Conservation (phyloP, 2,797 vertebrate genomes). For the Pseudomugil tenellus region DNA sequence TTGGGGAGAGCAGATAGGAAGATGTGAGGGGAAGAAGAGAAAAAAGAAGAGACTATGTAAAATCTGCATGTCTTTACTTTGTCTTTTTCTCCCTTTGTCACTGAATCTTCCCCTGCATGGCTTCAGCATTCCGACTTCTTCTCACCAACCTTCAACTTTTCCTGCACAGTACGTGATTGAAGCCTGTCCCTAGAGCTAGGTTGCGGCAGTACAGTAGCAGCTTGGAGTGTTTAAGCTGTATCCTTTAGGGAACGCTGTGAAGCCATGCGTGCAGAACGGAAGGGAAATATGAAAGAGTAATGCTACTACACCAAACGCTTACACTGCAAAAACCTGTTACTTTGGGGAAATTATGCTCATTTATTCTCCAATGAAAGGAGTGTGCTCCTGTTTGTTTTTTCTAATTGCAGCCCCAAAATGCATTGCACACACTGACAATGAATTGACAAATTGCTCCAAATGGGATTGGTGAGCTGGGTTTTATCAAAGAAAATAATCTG, state of each 20-base stretch:
- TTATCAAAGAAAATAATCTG: conserved; percentile 27
- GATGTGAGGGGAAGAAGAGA: conserved; percentile 28
- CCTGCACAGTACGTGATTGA: conserved; percentile 38
- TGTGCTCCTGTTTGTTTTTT: not conserved
- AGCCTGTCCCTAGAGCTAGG: conserved; percentile 40
- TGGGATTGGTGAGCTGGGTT: conserved; percentile 14
- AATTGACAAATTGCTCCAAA: conserved; percentile 34
- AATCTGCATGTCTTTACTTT: conserved; percentile 15
- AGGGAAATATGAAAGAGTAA: conserved; percentile 23
- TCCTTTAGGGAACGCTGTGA: conserved; percentile 43
- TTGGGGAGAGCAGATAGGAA: conserved; percentile 24
- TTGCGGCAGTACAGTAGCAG: conserved; percentile 50
- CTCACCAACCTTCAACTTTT: conserved; percentile 19
- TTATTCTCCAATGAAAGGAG: conserved; percentile 13
- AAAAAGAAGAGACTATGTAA: conserved; percentile 22
- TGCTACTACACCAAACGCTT: conserved; percentile 24
- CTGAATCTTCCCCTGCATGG: conserved; percentile 14
- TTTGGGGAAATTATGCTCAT: conserved; percentile 17
- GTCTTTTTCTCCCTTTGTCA: conserved; percentile 20
- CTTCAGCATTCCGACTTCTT: conserved; percentile 10
- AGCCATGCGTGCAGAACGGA: conserved; percentile 19
- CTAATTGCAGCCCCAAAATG: conserved; percentile 10
- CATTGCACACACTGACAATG: conserved; percentile 1
- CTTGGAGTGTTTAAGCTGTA: conserved; percentile 47
- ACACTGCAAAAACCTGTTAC: conserved; percentile 18